These are phyloP conservation scores for Syngnathus scovelli DNA, from an alignment of 2,113 vertebrate genomes.

Conservation along the genomic window DNA sequence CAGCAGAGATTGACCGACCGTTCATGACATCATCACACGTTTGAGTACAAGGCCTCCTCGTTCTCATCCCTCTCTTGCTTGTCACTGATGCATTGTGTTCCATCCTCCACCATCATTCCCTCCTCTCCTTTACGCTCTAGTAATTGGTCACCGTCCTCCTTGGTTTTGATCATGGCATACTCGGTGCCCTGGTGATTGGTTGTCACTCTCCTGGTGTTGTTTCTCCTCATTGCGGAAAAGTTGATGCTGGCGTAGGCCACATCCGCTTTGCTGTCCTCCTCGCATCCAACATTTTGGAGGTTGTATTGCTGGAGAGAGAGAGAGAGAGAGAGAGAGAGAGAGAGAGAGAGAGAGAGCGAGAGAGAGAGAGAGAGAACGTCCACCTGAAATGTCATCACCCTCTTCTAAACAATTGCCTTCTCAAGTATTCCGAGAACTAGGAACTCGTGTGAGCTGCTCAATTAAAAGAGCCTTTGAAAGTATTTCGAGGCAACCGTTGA, in stretches of 20 bases:
- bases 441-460: too few species aligned
- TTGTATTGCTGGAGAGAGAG: background rate
- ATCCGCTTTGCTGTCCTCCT: constrained; percentile 20
- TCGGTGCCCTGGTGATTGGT: constrained; percentile 12
- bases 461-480: too few species aligned
- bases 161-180: constrained; percentile 61
- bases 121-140: background rate
- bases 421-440: too few species aligned
- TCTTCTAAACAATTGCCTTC: too few species aligned
- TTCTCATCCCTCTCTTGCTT: constrained; percentile 6
- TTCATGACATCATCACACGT: constrained; percentile 12
- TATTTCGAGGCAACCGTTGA: too few species aligned
- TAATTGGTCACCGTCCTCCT: background rate
- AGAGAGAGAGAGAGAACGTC: background rate
- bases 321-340: background rate
- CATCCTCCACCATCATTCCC: background rate
- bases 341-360: background rate
- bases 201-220: background rate
- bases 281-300: constrained; percentile 6
- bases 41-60: constrained; percentile 20
- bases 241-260: constrained; percentile 53
- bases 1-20: background rate
- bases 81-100: background rate
- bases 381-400: background rate
- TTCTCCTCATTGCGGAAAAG: constrained; percentile 35